Base-by-base conservation (phyloP, 2,113 vertebrate genomes). In the Sturnus vulgaris region DNA sequence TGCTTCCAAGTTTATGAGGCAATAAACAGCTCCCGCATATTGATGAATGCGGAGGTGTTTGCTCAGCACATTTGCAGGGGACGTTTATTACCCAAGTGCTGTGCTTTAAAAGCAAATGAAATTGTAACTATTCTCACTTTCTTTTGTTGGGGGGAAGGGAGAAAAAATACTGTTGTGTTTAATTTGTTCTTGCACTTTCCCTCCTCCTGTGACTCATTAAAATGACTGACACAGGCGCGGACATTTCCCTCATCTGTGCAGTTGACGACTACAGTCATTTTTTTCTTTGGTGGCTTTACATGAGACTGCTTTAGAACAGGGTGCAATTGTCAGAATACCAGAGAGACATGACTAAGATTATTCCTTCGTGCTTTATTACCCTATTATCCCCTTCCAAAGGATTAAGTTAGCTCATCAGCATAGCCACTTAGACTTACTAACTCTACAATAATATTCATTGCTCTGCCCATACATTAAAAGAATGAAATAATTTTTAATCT, bases 1-100 rank as follows among this genome's bases (percentile, higher is more conserved):
- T 95, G 97, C 97, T 97, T 97, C 97, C 97, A 97, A 98, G 97
- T 98, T 98, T 98, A 98, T 96, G 98, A 98, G 98, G 97, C 98
- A 97, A 97, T 98, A 98, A 98, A 98, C 97, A 98, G 98, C 95
- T 97, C 96, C 96, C 56, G 96, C 97, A 98, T 98, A 97, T 95
- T 97, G 98, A 98, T 98, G 98, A 97, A 86, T 37, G 87, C 17
- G 0, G 94, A 97, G 96, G 94, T 98, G 98, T 98, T 98, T 97
- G 98, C 98, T 98, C 98, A 98, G 98, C 98, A 98, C 97, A 97
- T 98, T 97, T 81, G 88, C 97, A 59, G 86, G 35, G 91, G 35
- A 86, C 75, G 68, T 97, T 97, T 98, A 98, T 98, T 97, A 97
- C 82, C 84, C 96, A 35, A 96, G 97, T 82, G 93, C 96, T 85